Evolutionary conservation across 2,797 vertebrate species (phyloP).

Genomic region (Buphagus erythrorhynchus): DNA sequence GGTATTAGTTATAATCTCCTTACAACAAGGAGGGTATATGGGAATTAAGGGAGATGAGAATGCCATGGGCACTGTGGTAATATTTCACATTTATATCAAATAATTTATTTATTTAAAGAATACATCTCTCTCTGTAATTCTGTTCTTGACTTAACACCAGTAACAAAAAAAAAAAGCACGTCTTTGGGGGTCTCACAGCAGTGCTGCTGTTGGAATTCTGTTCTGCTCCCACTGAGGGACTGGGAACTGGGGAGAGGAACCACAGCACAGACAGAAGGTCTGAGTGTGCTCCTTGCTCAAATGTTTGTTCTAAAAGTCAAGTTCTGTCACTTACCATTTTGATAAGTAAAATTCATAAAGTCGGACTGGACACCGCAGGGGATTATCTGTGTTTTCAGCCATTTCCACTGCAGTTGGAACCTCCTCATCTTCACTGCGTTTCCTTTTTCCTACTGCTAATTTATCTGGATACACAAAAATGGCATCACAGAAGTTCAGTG

Average conservation of each 20-base stretch:
- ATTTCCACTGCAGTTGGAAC: slow-evolving; percentile 88
- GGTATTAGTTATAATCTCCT: neutral
- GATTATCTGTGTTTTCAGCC: slow-evolving; percentile 93
- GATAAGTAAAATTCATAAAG: slow-evolving; percentile 98
- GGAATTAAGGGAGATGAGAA: neutral
- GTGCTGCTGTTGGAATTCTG: neutral
- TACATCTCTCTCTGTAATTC: neutral
- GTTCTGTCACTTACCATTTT: slow-evolving; percentile 87
- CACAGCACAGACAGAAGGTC: neutral
- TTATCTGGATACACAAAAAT: slow-evolving; percentile 74
- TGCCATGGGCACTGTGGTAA: neutral
- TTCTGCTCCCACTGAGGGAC: neutral
- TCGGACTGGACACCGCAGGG: slow-evolving; percentile 93
- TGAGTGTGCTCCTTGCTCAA: neutral
- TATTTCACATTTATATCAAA: neutral
- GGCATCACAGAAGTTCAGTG: neutral
- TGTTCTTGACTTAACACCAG: neutral
- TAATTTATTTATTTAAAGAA: neutral
- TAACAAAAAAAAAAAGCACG: neutral
- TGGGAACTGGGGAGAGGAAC: neutral
- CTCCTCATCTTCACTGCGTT: slow-evolving; percentile 84
- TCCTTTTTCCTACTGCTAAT: slow-evolving; percentile 84
- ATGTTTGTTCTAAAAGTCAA: neutral
- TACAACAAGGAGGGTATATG: neutral
- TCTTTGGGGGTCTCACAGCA: neutral